A percentile compares a stretch with the other conserved stretches of the same genome.
phyloP scores from a whole-genome alignment of 2,797 vertebrate genomes.

The Hylomyscus alleni region DNA sequence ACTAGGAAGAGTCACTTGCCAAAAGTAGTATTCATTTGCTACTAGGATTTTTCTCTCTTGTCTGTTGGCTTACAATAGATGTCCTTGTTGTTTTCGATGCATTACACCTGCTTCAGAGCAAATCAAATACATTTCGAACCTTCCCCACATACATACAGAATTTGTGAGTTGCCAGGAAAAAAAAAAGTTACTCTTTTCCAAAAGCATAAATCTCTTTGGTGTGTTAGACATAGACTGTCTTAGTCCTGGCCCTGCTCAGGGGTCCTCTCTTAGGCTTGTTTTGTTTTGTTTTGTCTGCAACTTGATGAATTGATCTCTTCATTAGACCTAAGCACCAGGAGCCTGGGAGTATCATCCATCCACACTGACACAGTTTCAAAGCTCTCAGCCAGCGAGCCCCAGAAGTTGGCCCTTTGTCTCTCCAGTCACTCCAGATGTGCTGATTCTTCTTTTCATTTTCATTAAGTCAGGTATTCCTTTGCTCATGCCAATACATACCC shows the following conservation, averaged over 20 bases:
- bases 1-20: conserved; percentile 43
- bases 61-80: conserved; percentile 60
- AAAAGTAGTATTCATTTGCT: conserved; percentile 65
- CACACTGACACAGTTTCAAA: neutral
- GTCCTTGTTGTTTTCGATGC: conserved; percentile 49
- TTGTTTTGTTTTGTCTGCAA: conserved; percentile 43
- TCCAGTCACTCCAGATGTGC: conserved; percentile 1
- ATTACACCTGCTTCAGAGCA: conserved; percentile 69
- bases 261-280: neutral
- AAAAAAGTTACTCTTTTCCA: conserved; percentile 51
- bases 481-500: neutral
- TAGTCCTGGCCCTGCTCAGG: neutral
- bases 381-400: neutral
- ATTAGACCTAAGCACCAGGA: conserved; percentile 55
- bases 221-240: conserved; percentile 8
- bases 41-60: conserved; percentile 59
- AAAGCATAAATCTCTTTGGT: conserved; percentile 59
- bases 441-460: conserved; percentile 43
- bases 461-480: neutral
- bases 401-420: conserved; percentile 26
- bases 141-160: conserved; percentile 62
- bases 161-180: conserved; percentile 68
- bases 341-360: neutral
- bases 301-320: conserved; percentile 67
- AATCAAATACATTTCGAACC: conserved; percentile 51